Percentiles rank a stretch among this genome's conserved stretches.
These are phyloP conservation scores for Chaetura pelagica DNA, from an alignment of 2,113 vertebrate genomes.

Conservation along the genomic window DNA sequence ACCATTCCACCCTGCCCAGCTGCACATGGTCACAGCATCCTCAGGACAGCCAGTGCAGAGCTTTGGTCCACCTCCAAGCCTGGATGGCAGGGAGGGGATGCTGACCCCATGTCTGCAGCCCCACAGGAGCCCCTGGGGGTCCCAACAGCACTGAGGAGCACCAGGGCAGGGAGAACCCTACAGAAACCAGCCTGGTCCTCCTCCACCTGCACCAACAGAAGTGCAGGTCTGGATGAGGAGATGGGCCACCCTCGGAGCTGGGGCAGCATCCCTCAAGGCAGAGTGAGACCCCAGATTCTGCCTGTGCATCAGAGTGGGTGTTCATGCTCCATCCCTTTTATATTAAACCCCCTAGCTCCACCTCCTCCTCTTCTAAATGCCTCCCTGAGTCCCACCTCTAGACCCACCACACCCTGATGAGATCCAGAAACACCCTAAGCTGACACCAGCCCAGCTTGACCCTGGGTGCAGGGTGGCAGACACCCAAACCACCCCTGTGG, in stretches of 20 bases:
- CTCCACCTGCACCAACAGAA: neutral
- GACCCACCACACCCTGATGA: neutral
- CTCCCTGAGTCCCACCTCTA: neutral
- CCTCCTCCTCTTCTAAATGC: neutral
- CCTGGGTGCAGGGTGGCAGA: neutral
- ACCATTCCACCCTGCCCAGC: neutral
- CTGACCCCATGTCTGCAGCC: neutral
- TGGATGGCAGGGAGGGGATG: accelerated
- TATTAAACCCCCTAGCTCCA: neutral
- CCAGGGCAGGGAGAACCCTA: neutral
- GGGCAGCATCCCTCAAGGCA: neutral
- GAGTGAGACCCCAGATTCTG: neutral
- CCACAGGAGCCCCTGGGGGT: neutral
- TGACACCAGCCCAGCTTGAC: neutral
- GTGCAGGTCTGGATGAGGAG: neutral
- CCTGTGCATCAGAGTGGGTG: accelerated
- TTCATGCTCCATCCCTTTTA: neutral
- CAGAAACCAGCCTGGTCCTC: neutral
- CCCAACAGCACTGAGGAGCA: neutral
- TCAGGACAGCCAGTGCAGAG: neutral
- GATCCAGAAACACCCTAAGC: neutral
- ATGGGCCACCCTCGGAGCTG: neutral
- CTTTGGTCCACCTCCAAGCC: neutral
- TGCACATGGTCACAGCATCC: accelerated
- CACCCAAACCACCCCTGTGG: neutral